Evolutionary conservation across 2,888 invertebrate species (phyloP).

Genomic region (Mythimna impura): DNA sequence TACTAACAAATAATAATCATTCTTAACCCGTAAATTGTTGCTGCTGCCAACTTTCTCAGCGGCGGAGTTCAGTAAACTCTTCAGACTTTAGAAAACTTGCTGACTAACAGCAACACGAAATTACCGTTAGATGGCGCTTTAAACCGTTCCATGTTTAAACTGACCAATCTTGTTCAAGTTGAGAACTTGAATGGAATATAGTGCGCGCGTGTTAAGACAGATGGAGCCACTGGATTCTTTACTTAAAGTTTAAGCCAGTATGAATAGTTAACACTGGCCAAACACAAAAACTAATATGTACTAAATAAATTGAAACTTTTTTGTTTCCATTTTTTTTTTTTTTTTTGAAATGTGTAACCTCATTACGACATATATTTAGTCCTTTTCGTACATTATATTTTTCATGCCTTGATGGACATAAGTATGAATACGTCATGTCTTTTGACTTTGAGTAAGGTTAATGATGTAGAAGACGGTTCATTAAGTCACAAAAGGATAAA

Average conservation of each 20-base stretch:
- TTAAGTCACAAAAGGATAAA: constrained; percentile 59
- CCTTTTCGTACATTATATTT: background rate
- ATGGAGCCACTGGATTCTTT: constrained; percentile 31
- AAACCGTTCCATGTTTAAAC: constrained; percentile 4
- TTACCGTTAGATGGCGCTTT: constrained; percentile 55
- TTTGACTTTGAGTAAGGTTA: constrained; percentile 59
- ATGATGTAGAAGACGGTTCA: constrained; percentile 64
- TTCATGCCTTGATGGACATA: background rate
- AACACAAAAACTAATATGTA: background rate
- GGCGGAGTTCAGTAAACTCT: constrained; percentile 32
- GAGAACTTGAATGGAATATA: constrained; percentile 22
- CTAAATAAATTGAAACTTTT: background rate
- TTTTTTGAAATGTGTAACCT: too few species aligned
- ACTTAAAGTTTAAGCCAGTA: background rate
- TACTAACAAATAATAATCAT: constrained; percentile 12
- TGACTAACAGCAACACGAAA: constrained; percentile 3
- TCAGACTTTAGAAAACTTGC: background rate
- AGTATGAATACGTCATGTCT: constrained; percentile 17
- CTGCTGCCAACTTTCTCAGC: constrained; percentile 17
- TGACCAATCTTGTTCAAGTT: constrained; percentile 12
- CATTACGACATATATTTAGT: background rate
- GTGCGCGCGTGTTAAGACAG: constrained; percentile 19
- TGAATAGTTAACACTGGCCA: background rate
- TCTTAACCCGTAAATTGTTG: constrained; percentile 3
- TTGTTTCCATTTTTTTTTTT: too few species aligned